Conservation (phyloP, 2,113 vertebrate species). For the Ptilonorhynchus violaceus region DNA sequence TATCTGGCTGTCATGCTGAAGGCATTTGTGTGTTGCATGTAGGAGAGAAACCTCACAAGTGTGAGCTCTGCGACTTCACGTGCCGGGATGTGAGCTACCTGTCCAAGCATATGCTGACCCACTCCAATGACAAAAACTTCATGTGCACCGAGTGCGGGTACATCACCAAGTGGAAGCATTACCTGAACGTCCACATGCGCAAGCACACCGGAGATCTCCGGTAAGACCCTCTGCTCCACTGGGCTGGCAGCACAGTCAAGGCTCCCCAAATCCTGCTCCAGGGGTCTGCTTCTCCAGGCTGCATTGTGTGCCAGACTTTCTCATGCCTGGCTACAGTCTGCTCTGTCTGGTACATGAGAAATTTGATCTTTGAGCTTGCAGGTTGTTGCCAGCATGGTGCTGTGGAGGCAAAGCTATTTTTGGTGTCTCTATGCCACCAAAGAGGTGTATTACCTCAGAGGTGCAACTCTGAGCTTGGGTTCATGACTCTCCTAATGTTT, state of each 20-base stretch:
- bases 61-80: conserved; percentile 88
- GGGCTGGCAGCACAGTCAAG: background rate
- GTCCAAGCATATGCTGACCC: conserved; percentile 95
- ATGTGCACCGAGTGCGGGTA: conserved; percentile 98
- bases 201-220: conserved; percentile 96
- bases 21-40: background rate
- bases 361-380: background rate
- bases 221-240: conserved; percentile 41
- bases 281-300: background rate
- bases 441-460: background rate
- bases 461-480: background rate
- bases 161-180: conserved; percentile 98
- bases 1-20: background rate
- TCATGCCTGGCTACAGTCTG: background rate
- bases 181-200: conserved; percentile 94
- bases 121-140: conserved; percentile 90
- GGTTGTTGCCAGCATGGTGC: background rate
- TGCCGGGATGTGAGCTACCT: conserved; percentile 96
- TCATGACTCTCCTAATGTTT: background rate
- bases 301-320: background rate
- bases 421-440: background rate
- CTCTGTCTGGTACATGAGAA: background rate
- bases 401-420: background rate
- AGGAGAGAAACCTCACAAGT: conserved; percentile 98
- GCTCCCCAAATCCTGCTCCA: background rate